Evolutionary conservation across 92 coral and sea anemone species (phyloP).

Genomic region (Metridium senile): DNA sequence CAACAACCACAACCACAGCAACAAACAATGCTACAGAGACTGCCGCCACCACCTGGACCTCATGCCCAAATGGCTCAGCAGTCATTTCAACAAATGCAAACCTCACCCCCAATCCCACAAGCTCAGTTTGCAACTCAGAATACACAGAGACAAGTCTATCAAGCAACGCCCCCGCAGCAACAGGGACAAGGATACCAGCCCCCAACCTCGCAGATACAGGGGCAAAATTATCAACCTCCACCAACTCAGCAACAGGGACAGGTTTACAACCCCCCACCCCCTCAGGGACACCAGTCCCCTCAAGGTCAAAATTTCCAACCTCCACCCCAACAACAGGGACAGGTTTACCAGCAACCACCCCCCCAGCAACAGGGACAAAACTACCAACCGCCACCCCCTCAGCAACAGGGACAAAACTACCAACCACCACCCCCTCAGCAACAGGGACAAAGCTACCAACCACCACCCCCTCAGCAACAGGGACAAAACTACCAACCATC

Average conservation of each 20-base stretch:
- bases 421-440: constrained; percentile 32
- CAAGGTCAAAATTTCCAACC: constrained; percentile 7
- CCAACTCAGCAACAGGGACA: constrained; percentile 54
- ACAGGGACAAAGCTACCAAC: constrained; percentile 25
- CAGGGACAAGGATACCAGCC: constrained; percentile 48
- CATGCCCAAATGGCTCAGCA: constrained; percentile 26
- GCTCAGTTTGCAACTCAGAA: constrained; percentile 14
- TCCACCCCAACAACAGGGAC: constrained; percentile 6
- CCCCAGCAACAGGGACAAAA: constrained; percentile 60
- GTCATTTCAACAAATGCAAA: constrained; percentile 15
- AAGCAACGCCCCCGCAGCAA: constrained; percentile 46
- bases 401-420: constrained; percentile 27
- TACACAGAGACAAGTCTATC: constrained; percentile 20
- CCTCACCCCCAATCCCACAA: constrained; percentile 31
- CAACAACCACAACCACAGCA: constrained; percentile 65
- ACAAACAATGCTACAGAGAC: constrained; percentile 33
- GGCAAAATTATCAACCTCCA: constrained; percentile 56
- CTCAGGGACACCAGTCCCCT: constrained; percentile 24
- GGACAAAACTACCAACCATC: constrained; percentile 10
- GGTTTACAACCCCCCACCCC: constrained; percentile 21
- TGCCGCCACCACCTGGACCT: constrained; percentile 38
- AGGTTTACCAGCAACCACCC: constrained; percentile 12
- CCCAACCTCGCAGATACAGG: constrained; percentile 24
- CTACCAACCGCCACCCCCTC: constrained; percentile 29
- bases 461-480: not conserved